Base-by-base conservation (phyloP, 2,113 vertebrate species). In the Proterorhinus semilunaris region DNA sequence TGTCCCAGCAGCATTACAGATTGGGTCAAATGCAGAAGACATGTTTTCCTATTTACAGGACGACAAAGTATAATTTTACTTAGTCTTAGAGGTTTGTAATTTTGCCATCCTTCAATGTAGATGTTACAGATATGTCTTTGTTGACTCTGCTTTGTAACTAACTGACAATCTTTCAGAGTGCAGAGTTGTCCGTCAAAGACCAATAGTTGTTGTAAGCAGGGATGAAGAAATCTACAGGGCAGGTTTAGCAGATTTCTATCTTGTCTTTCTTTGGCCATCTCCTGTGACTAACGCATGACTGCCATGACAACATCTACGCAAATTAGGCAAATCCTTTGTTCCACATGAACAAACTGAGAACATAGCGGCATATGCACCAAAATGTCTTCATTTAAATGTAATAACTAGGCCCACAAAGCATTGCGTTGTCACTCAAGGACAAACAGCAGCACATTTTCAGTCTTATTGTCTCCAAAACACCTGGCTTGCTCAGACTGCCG, bases 311-410 rank as follows among this genome's bases (percentile, higher is more conserved):
- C 70, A 87, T 82, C 78, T 83, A 78, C 57, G 85, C 83, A 92
- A 91, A 91, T 92, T 86, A 92, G 76, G 69, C 88, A 91, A 91
- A 92, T 91, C 78, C 80, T 78, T 80, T 66, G 65, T 79, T 83
- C 68, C 82, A 49, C 46, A 4, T 54, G 58, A 58, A 55, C 21
- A 8, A 47, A 15, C 17, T 50, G 7, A 50, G 53, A 70, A 43
- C 61, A 57, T 65, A 54, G 45, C 43, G 44, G 49, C 64, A 17
- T 27, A 7, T 1, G 10, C 55, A 43, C 27, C 12, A 43, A 58
- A 13, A 13, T 9, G 12, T 8, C 11, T 45, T 62, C 10, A 46
- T 46, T 45, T 17, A 46, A 46, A 46, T 10, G 2, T 4, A 21
- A 63, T 21, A 63, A 48, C n/a, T 48, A 21, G 45, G 10, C 36